Evolutionary conservation across 2,113 vertebrate genomes (phyloP), one percentile per base, ranked within the genome.

Genomic region (Campylorhamphus procurvoides): DNA sequence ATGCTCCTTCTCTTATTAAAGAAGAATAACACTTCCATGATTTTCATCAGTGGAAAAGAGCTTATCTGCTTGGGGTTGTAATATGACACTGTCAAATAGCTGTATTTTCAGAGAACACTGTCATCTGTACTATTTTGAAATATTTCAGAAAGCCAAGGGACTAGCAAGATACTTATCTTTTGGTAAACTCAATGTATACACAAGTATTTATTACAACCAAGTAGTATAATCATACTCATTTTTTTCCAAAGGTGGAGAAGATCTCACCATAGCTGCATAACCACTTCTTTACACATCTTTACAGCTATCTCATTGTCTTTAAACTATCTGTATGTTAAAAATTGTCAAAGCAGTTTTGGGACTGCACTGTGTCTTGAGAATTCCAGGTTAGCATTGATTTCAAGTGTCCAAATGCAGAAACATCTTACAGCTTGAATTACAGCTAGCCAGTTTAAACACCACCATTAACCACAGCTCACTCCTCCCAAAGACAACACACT

Each of bases 381-480:
- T 9, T 28, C 3, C 22, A 69, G 22, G 8, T 27, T 35, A 76
- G 46, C n/a, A 60, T 1, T 28, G 50, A 80, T 64, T 86, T 59
- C 28, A 73, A 73, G 14, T 25, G 40, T 73, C 20, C 33, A 56
- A 56, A 87, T n/a, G n/a, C 31, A 63, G 27, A 75, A 78, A 39
- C 6, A 63, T 31, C 24, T 31, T 64, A 56, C 22, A 71, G 35
- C 42, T 27, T 59, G n/a, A 52, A 53, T 49, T 66, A 49, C 0
- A 77, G 35, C 6, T 7, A 56, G 18, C 18, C 9, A 29, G 39
- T 31, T 55, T 47, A 69, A 72, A 24, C 4, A 42, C 4, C 28
- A 42, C 7, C 5, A 1, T 4, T 27, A 27, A 31, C 4, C 17
- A 40, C 39, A 17, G 3, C 10, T 22, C 6, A n/a, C 7, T 18